Percentiles rank a stretch among this genome's conserved stretches.
phyloP scores from a whole-genome alignment of 2,797 vertebrate genomes.

The Mus minutoides region DNA sequence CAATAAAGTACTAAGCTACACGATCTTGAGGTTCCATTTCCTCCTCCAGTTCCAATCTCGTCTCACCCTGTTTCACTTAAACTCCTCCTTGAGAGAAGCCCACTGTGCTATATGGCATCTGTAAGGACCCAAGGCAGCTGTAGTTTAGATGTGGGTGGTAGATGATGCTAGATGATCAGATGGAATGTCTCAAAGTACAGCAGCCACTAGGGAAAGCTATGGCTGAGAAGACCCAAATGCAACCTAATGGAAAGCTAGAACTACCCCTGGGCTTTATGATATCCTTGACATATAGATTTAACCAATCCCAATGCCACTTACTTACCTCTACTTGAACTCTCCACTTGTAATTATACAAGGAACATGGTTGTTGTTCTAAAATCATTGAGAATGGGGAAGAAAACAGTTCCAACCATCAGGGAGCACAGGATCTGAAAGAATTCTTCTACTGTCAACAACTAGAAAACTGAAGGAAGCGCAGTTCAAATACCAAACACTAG shows the following conservation, averaged over 20 bases:
- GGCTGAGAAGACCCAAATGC: too few relatives aligned
- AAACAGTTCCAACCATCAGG: not conserved
- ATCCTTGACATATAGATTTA: not conserved
- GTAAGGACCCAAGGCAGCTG: not conserved
- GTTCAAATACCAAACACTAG: not conserved
- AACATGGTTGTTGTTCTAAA: not conserved
- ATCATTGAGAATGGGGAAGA: not conserved
- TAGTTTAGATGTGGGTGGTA: not conserved
- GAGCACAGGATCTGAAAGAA: not conserved
- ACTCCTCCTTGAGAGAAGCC: not conserved
- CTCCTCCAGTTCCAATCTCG: not conserved
- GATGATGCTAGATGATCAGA: not conserved
- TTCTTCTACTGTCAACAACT: not conserved
- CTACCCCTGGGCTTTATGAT: not conserved
- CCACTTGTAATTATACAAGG: not conserved
- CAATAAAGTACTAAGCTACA: not conserved
- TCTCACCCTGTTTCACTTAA: not conserved
- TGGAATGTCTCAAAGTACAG: not conserved
- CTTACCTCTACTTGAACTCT: not conserved
- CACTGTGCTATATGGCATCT: not conserved
- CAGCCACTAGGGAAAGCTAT: not conserved
- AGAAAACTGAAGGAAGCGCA: not conserved
- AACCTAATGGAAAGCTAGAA: not conserved
- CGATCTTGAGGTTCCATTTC: not conserved
- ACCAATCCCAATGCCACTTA: not conserved